Evolutionary conservation across 92 coral and sea anemone species (phyloP), one percentile per base, ranked within the genome.

Genomic region (Pocillopora grandis): DNA sequence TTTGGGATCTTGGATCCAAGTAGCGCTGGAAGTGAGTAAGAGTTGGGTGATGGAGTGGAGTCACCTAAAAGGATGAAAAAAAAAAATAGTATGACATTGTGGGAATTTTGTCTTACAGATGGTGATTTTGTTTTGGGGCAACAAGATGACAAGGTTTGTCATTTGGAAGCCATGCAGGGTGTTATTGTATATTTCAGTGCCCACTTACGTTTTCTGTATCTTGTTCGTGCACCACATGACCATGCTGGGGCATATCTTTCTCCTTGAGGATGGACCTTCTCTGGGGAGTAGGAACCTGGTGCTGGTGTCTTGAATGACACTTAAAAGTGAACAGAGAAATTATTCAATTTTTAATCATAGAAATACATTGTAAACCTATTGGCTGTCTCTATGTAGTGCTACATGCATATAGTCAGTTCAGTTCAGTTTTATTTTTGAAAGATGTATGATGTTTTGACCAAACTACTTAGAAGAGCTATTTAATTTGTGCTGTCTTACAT

Each of bases 251-350:
- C 99, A 84, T 96, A 95, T 72, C 94, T 74, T 35, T 96, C 99
- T 66, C 99, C 99, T 82, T 96, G 99, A 52, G 99, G 99, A 79
- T 96, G 99, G n/a, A 94, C 99, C 71, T 92, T 94, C 83, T 96
- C 98, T 55, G 99, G 99, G 57, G 96, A 96, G 69, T 96, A 96
- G 1, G 99, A 91, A 5, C 99, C 99, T 12, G 99, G 99, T 19
- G 98, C 99, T 48, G 99, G 99, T 62, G 99, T 96, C 88, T 92
- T 90, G 89, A 96, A 96, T 73, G 99, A 92, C 70, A 90, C 99
- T 96, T 35, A 27, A 37, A 63, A 62, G 77, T 31, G 31, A 57
- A 76, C 49, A 55, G n/a, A 9, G 31, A 62, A 52, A 77, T 10
- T 27, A 42, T 42, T 42, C 4, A 42, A 42, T 42, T 42, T 42